Evolutionary conservation across 2,888 invertebrate genomes (phyloP).

Genomic region (Dicycla oo): DNA sequence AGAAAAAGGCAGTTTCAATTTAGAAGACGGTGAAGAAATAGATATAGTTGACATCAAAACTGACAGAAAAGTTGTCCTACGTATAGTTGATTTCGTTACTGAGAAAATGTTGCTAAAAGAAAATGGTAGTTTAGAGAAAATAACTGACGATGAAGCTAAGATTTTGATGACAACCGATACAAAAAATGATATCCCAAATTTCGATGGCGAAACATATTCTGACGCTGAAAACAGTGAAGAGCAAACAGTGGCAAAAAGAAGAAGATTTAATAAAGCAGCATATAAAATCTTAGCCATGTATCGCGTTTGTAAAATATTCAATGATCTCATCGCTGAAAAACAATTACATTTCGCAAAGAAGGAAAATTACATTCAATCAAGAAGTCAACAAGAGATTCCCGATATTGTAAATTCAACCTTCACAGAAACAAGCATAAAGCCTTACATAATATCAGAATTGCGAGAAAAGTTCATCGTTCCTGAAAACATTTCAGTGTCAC

Average conservation of each 20-base stretch:
- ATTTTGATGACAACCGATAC: slow-evolving; percentile 78
- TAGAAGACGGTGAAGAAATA: slow-evolving; percentile 88
- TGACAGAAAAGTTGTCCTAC: slow-evolving; percentile 86
- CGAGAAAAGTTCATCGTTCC: slow-evolving; percentile 83
- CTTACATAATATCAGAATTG: slow-evolving; percentile 72
- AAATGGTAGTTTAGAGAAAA: slow-evolving; percentile 87
- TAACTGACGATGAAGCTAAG: slow-evolving; percentile 85
- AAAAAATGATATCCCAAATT: slow-evolving; percentile 61
- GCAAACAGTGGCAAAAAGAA: slow-evolving; percentile 35
- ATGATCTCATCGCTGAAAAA: slow-evolving; percentile 69
- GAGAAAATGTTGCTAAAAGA: slow-evolving; percentile 90
- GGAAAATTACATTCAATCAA: slow-evolving; percentile 60
- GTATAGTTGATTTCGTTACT: slow-evolving; percentile 89
- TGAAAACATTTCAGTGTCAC: slow-evolving; percentile 82
- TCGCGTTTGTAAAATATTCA: slow-evolving; percentile 80
- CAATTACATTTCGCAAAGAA: slow-evolving; percentile 51
- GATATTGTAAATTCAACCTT: slow-evolving; percentile 88
- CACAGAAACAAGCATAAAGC: slow-evolving; percentile 73
- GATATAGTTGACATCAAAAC: slow-evolving; percentile 85
- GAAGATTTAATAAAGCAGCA: slow-evolving; percentile 77
- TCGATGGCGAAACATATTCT: slow-evolving; percentile 58
- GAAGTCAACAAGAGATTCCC: slow-evolving; percentile 80
- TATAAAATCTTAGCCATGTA: slow-evolving; percentile 79
- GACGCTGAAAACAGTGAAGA: slow-evolving; percentile 37
- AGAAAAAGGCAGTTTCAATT: slow-evolving; percentile 81